These are phyloP conservation scores for Trachymyrmex cornetzi DNA, from an alignment of 1,140 invertebrate genomes.

Conservation along the genomic window DNA sequence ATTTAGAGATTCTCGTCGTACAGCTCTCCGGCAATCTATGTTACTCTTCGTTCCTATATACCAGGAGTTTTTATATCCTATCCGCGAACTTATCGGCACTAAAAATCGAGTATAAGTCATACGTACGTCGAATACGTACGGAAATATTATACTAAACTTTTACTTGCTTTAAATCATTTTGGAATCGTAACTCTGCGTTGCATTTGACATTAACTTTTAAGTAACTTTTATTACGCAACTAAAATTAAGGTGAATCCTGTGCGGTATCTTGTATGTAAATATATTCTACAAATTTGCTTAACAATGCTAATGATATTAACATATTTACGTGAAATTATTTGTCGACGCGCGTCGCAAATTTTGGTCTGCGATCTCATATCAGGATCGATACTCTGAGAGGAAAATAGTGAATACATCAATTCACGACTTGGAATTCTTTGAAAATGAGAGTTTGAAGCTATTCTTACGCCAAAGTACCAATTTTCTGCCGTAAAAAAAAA, in stretches of 20 bases:
- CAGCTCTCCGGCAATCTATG: background rate
- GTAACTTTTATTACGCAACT: background rate
- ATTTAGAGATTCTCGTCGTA: constrained; percentile 21
- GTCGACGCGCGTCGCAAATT: background rate
- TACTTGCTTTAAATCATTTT: background rate
- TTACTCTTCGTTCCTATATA: background rate
- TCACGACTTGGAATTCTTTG: background rate
- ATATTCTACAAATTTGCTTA: background rate
- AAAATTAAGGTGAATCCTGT: background rate
- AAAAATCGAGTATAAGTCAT: constrained; percentile 21
- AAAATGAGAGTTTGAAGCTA: background rate
- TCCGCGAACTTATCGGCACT: constrained; percentile 36
- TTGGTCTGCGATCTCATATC: background rate
- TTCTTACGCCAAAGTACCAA: background rate
- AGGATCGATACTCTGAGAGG: background rate
- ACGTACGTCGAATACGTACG: background rate
- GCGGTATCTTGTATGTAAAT: background rate
- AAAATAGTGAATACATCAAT: background rate
- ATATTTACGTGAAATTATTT: constrained; percentile 1
- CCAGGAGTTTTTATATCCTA: constrained; percentile 16
- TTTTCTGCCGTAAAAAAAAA: background rate
- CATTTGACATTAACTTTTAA: background rate
- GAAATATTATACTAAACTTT: constrained; percentile 15
- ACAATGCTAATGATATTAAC: background rate
- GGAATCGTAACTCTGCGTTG: background rate